A percentile compares a stretch with the other conserved stretches of the same genome.
These are phyloP conservation scores for Megalops atlanticus DNA, from an alignment of 2,113 vertebrate genomes.

Conservation along the genomic window DNA sequence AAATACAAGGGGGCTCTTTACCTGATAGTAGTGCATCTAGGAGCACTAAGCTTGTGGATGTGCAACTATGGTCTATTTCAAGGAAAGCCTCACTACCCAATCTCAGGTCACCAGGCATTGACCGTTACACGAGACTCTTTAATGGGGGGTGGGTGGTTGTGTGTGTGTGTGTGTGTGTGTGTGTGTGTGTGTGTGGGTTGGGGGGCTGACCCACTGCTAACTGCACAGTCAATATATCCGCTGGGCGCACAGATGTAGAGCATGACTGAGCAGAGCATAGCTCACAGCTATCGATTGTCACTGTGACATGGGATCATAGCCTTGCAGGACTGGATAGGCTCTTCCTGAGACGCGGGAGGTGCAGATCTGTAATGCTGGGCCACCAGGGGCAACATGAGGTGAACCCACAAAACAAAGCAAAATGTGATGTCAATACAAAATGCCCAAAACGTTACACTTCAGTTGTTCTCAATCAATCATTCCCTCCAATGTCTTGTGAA, in stretches of 20 bases:
- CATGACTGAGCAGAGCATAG: not conserved
- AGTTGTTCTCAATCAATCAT: not conserved
- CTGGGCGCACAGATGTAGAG: not conserved
- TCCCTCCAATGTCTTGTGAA: not conserved
- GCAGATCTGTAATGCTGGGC: not conserved
- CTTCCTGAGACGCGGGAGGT: constrained; percentile 1
- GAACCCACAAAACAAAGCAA: too few relatives aligned
- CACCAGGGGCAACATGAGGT: not conserved
- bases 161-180: too few relatives aligned
- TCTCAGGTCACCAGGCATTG: constrained; percentile 41
- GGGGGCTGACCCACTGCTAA: constrained; percentile 51
- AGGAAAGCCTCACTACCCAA: constrained; percentile 17
- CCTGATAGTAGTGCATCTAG: too few relatives aligned
- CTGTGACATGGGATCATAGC: not conserved
- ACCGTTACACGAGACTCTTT: constrained; percentile 41
- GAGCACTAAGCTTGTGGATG: too few relatives aligned
- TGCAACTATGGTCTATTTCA: not conserved
- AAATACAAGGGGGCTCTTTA: too few relatives aligned
- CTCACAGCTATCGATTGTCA: constrained; percentile 20
- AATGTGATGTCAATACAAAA: not conserved
- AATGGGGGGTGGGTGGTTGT: too few relatives aligned
- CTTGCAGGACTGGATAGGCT: not conserved
- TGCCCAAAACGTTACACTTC: not conserved
- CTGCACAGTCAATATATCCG: constrained; percentile 35
- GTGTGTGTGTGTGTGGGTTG: too few relatives aligned